phyloP scores from a whole-genome alignment of 2,113 vertebrate genomes.

The Stictonetta naevosa region DNA sequence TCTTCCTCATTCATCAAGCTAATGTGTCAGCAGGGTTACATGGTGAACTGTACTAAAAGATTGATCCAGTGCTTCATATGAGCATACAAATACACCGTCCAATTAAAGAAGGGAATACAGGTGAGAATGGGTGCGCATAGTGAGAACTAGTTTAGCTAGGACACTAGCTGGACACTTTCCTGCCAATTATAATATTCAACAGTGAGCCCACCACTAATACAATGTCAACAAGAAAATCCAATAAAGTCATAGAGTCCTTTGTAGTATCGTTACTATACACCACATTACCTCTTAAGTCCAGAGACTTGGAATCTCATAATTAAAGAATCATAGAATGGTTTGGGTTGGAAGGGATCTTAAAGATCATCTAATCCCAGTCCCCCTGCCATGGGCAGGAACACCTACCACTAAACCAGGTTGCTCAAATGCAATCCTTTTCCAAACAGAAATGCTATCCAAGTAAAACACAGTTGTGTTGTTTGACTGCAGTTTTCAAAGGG shows the following conservation, averaged over 20 bases:
- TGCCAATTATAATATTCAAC: not conserved
- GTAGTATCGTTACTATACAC: not conserved
- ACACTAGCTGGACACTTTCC: not conserved
- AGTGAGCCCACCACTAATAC: not conserved
- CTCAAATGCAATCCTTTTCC: not conserved
- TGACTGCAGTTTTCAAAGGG: not conserved
- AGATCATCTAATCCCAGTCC: too few species aligned
- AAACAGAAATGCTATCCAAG: not conserved
- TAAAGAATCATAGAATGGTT: too few species aligned
- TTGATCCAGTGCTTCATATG: not conserved
- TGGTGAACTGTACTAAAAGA: not conserved
- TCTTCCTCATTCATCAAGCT: not conserved
- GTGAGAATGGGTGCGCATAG: not conserved
- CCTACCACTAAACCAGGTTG: too few species aligned
- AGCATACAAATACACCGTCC: not conserved
- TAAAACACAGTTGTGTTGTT: not conserved
- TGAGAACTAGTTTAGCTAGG: not conserved
- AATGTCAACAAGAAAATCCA: not conserved
- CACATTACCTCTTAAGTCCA: rapidly evolving
- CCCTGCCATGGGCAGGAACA: too few species aligned
- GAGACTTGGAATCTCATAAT: not conserved
- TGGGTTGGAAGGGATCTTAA: too few species aligned
- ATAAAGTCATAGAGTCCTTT: not conserved
- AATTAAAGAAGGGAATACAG: not conserved
- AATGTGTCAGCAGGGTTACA: not conserved